phyloP scores from a whole-genome alignment of 2,797 vertebrate species.

The Alosa sapidissima region DNA sequence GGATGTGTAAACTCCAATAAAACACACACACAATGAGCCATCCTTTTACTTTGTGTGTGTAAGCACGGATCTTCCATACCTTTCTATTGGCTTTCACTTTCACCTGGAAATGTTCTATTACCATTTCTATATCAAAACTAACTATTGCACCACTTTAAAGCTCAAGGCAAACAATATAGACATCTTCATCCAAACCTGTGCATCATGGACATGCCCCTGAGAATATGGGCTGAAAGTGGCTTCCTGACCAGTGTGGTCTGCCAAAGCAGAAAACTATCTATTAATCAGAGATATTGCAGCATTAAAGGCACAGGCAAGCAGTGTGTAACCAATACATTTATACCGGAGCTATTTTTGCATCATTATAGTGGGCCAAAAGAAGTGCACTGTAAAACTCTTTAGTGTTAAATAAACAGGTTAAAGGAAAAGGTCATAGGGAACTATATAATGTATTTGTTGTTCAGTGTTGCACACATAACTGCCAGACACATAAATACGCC shows the following conservation, averaged over 20 bases:
- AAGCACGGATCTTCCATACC: background rate
- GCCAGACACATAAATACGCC: background rate
- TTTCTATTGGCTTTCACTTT: background rate
- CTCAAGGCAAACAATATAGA: background rate
- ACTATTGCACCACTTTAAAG: background rate
- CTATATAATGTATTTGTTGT: background rate
- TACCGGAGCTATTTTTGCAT: background rate
- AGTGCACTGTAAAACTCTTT: background rate
- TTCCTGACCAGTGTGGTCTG: background rate
- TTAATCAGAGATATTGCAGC: background rate
- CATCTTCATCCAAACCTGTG: background rate
- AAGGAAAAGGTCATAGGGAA: background rate
- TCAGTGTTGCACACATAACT: background rate
- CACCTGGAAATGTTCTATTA: background rate
- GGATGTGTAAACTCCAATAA: background rate
- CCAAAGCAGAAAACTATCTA: constrained; percentile 15
- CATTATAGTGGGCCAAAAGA: background rate
- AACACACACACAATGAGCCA: background rate
- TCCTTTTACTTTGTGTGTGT: background rate
- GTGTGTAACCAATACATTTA: background rate
- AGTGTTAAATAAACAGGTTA: background rate
- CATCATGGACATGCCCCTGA: background rate
- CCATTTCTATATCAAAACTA: background rate
- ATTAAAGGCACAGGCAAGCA: background rate
- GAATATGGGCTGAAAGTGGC: background rate